Percentiles rank a stretch among this genome's conserved stretches.
Evolutionary conservation across 2,113 vertebrate genomes (phyloP).

Genomic region (Cervus canadensis): DNA sequence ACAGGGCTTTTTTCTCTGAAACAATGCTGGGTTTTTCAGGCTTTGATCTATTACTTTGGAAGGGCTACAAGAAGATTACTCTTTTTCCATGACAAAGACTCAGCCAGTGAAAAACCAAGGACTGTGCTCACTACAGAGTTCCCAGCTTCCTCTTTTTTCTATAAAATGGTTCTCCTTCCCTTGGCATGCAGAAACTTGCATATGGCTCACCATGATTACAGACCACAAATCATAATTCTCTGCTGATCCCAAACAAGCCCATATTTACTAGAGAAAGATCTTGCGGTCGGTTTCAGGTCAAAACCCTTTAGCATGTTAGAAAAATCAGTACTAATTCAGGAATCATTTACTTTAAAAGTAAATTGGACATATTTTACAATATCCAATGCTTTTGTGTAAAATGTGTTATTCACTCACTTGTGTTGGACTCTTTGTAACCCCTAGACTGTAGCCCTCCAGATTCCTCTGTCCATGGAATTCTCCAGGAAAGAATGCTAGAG

Average conservation of each 20-base stretch:
- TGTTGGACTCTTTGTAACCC: not conserved
- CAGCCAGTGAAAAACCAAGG: not conserved
- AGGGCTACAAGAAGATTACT: not conserved
- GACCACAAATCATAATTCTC: not conserved
- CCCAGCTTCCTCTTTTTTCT: not conserved
- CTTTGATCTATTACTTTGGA: not conserved
- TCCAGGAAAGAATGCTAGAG: not conserved
- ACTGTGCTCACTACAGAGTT: not conserved
- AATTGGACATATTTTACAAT: not conserved
- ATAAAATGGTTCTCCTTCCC: not conserved
- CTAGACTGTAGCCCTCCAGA: not conserved
- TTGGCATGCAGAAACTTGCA: not conserved
- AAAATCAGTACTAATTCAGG: not conserved
- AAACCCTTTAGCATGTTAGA: not conserved
- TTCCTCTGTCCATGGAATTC: not conserved
- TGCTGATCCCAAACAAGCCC: not conserved
- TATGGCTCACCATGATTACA: not conserved
- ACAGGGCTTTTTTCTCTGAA: not conserved
- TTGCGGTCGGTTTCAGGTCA: not conserved
- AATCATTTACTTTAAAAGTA: not conserved
- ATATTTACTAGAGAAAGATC: not conserved
- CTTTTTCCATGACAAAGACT: not conserved
- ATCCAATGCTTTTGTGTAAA: not conserved
- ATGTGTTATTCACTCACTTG: fast-evolving
- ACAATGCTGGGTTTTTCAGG: not conserved